Percentiles rank a stretch among this genome's conserved stretches.
Conservation (phyloP, 2,888 invertebrate genomes). For the Argyresthia albistria region DNA sequence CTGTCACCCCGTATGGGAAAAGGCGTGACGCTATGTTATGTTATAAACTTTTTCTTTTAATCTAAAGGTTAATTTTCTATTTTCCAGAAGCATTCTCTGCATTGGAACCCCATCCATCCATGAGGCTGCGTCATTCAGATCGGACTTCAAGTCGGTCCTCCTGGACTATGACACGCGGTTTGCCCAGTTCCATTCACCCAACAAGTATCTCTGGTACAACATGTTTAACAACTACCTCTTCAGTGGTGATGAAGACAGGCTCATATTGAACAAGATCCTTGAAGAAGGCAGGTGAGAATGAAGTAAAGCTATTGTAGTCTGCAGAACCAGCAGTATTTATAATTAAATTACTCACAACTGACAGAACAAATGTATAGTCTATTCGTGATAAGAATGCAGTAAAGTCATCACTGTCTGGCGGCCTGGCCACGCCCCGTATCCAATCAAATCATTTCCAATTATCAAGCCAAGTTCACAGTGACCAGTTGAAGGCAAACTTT, state of each 20-base stretch:
- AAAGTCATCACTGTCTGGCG: no score
- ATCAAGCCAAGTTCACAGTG: no score
- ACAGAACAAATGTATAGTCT: no score
- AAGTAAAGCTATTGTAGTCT: not conserved
- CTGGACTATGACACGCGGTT: slow-evolving; percentile 87
- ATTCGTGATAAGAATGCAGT: no score
- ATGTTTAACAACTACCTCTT: slow-evolving; percentile 94
- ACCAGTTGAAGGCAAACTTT: no score
- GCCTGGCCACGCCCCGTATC: no score
- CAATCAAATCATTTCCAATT: no score
- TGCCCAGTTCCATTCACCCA: slow-evolving; percentile 74
- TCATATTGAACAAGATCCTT: slow-evolving; percentile 75
- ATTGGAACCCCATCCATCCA: slow-evolving; percentile 89
- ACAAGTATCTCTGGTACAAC: slow-evolving; percentile 87
- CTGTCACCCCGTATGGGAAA: no score
- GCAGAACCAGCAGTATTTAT: no score
- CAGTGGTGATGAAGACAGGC: slow-evolving; percentile 67
- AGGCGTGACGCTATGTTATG: no score
- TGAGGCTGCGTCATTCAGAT: slow-evolving; percentile 70
- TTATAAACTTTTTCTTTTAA: no score
- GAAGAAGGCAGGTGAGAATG: slow-evolving; percentile 61
- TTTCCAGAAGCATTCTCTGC: slow-evolving; percentile 81
- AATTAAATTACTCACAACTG: no score
- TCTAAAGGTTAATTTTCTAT: not conserved
- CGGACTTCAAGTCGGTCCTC: slow-evolving; percentile 73